phyloP scores from a whole-genome alignment of 2,888 invertebrate genomes.

The Stictocephala bisonia region DNA sequence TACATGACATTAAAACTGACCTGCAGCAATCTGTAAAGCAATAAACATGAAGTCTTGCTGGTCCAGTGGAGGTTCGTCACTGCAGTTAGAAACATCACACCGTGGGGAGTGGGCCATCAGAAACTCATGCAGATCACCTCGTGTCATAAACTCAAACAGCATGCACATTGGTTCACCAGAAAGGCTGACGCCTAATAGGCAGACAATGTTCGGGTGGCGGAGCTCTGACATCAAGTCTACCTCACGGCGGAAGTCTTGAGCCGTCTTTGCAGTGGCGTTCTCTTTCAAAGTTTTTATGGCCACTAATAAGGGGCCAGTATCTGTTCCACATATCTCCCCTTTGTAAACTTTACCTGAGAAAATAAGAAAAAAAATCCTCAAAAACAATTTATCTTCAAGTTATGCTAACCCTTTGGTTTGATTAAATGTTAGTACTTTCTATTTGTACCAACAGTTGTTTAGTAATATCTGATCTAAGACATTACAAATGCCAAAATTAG shows the following conservation, averaged over 20 bases:
- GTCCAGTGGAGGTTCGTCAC: slow-evolving; percentile 74
- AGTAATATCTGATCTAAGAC: too few relatives aligned
- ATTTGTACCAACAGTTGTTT: too few relatives aligned
- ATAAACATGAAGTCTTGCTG: slow-evolving; percentile 90
- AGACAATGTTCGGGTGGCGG: slow-evolving; percentile 95
- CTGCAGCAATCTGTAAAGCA: slow-evolving; percentile 85
- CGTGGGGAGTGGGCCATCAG: slow-evolving; percentile 89
- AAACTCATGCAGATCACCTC: slow-evolving; percentile 97
- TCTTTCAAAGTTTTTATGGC: slow-evolving; percentile 96
- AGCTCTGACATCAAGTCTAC: slow-evolving; percentile 90
- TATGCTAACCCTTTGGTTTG: too few relatives aligned
- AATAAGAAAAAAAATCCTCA: too few relatives aligned
- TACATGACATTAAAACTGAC: too few relatives aligned
- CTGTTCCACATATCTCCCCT: slow-evolving; percentile 80
- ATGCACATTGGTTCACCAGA: slow-evolving; percentile 93
- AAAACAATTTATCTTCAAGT: too few relatives aligned
- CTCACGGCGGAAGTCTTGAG: slow-evolving; percentile 92
- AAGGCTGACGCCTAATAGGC: slow-evolving; percentile 91
- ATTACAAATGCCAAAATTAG: too few relatives aligned
- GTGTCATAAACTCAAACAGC: slow-evolving; percentile 98
- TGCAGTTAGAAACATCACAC: slow-evolving; percentile 67
- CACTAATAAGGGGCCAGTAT: slow-evolving; percentile 75
- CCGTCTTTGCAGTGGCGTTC: slow-evolving; percentile 90
- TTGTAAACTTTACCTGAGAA: slow-evolving; percentile 89
- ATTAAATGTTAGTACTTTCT: too few relatives aligned